Base-by-base conservation (phyloP, 2,888 invertebrate genomes). In the Silvanus unidentatus region DNA sequence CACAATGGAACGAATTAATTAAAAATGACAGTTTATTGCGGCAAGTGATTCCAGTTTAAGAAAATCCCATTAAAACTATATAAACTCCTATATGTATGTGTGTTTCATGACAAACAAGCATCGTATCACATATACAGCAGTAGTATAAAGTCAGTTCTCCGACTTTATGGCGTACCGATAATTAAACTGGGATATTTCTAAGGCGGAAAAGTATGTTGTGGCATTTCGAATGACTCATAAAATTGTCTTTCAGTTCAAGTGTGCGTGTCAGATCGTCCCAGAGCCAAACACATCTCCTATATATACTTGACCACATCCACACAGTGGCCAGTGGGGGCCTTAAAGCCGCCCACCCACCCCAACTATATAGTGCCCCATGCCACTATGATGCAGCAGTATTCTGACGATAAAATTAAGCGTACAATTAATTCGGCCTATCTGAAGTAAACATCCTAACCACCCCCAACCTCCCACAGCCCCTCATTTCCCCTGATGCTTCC, bases 361-460 rank as follows among this genome's bases (percentile, higher is more conserved):
- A n/a, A n/a, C 13, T 12, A 8, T 32, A 3, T 22, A 22, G 4
- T 32, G 10, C 32, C 3, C 3, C 15, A n/a, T 28, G 3, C 49
- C 44, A 48, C 44, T 37, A 42, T 47, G 43, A 49, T 48, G 41
- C 48, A 45, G 53, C 53, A 22, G 16, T 51, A 50, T 52, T 54
- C 55, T 53, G 59, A 53, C 56, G 54, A 60, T 60, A 60, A 58
- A 59, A 60, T 60, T 60, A 60, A 58, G 59, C 57, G 56, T 54
- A 55, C 59, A 60, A 62, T 62, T 62, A 59, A 58, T 55, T 51
- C 54, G 47, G 48, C 45, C 55, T 57, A 55, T 57, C 58, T 57
- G 52, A 45, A 53, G 55, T 54, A 55, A 58, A 58, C 56, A 57
- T 50, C 45, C 52, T n/a, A 48, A 43, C 49, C 44, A 41, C 50